phyloP scores from a whole-genome alignment of 1,140 invertebrate species.

The Neotoxoptera formosana region DNA sequence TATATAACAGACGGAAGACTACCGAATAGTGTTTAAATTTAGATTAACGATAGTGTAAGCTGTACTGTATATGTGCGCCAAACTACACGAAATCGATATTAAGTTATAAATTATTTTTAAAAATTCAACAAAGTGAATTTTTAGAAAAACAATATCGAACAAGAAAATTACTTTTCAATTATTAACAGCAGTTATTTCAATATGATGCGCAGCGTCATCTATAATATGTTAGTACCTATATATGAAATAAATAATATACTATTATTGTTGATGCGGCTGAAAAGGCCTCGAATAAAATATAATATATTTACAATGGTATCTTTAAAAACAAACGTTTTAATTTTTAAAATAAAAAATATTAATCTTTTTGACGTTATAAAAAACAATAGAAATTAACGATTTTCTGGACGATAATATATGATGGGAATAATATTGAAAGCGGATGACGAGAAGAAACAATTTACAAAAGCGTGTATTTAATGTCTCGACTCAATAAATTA shows the following conservation, averaged over 20 bases:
- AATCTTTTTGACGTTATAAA: neutral
- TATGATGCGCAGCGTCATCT: neutral
- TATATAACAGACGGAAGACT: neutral
- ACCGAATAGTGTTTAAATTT: constrained; percentile 53
- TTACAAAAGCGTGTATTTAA: neutral
- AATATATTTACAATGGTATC: neutral
- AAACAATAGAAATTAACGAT: neutral
- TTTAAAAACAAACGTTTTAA: neutral
- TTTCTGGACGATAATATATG: neutral
- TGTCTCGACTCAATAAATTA: neutral
- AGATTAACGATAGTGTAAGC: constrained; percentile 46
- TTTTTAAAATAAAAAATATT: neutral
- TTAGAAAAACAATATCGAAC: constrained; percentile 8
- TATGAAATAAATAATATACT: neutral
- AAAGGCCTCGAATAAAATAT: neutral
- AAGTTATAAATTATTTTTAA: constrained; percentile 24
- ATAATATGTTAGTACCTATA: neutral
- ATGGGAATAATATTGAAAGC: neutral
- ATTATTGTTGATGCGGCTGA: neutral
- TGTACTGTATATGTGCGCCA: neutral
- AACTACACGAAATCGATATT: constrained; percentile 7
- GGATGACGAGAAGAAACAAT: neutral
- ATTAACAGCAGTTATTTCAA: neutral
- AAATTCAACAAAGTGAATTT: constrained; percentile 25
- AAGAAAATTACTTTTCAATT: constrained; percentile 14